Evolutionary conservation across 1,140 invertebrate genomes (phyloP), one percentile per base, ranked within the genome.

Genomic region (Drosophila punjabiensis): DNA sequence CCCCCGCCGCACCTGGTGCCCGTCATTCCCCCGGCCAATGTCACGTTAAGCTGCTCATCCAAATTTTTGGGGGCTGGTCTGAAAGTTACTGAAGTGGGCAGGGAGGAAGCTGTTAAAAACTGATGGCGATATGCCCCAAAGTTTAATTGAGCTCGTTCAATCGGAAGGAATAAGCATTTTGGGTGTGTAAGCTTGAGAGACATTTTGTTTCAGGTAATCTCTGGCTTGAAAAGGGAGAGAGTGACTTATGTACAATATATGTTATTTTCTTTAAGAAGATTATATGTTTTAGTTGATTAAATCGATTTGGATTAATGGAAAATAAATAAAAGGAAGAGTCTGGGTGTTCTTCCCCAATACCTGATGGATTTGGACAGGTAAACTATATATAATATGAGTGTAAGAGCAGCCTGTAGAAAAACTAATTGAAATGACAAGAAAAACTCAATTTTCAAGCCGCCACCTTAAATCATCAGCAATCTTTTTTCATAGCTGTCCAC

Each of bases 21-120:
- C n/a, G 7, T 24, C 43, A 53, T 18, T 32, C 41, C n/a, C 28
- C 30, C 35, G 35, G 18, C 56, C 35, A 89, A 85, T 81, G 85
- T 85, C 89, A 89, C 79, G 74, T 81, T 89, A 79, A 88, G 70
- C 79, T 81, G 75, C 70, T 71, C 74, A 74, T 69, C 20, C 60
- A 66, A 79, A 79, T 64, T 39, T 37, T 16, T 47, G 48, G 64
- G 59, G 30, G 50, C 30, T 6, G 30, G 60, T 56, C 43, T 9
- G 48, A 32, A 71, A 73, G 58, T 75, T 75, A 43, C 37, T 24
- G 18, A 64, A 67, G 53, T 63, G 64, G 70, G 45, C 28, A 47
- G 70, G 70, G 14, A 70, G 24, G 24, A 73, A 74, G 68, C 73
- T 77, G 73, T 67, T 76, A 52, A 76, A 76, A 76, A 74, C 73